These are phyloP conservation scores for Oscheius onirici DNA, from an alignment of 2,888 invertebrate genomes.

Conservation along the genomic window DNA sequence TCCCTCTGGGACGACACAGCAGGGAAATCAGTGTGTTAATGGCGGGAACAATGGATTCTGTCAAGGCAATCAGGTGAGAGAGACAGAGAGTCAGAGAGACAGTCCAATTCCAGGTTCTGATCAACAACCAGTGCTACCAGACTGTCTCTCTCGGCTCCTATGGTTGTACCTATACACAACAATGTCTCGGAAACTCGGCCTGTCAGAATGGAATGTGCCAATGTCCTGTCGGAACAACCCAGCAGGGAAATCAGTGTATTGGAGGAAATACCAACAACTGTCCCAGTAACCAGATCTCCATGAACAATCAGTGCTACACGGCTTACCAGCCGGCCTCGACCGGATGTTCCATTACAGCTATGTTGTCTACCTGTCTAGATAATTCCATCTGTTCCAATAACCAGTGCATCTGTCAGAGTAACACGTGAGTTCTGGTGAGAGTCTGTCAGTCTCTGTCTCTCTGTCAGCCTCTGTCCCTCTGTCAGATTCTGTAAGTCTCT, in stretches of 20 bases:
- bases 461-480: no score
- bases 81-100: no score
- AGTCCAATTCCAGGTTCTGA: not conserved
- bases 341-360: not conserved
- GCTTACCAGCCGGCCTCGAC: not conserved
- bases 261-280: not conserved
- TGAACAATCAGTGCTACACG: conserved; percentile 15
- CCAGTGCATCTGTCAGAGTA: conserved; percentile 2
- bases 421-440: not conserved
- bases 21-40: conserved; percentile 1
- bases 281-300: not conserved
- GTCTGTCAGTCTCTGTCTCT: no score
- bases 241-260: conserved; percentile 10
- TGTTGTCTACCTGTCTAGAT: not conserved
- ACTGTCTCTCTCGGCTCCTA: not conserved
- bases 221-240: not conserved
- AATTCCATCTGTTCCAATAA: conserved; percentile 1
- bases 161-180: conserved; percentile 8
- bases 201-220: conserved; percentile 20
- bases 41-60: not conserved
- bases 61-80: not conserved
- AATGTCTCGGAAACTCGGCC: conserved; percentile 16
- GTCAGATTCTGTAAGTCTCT: no score
- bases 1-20: not conserved
- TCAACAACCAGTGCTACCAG: conserved; percentile 7